Conservation (phyloP, 2,888 invertebrate genomes). For the Stenotaenia linearis region DNA sequence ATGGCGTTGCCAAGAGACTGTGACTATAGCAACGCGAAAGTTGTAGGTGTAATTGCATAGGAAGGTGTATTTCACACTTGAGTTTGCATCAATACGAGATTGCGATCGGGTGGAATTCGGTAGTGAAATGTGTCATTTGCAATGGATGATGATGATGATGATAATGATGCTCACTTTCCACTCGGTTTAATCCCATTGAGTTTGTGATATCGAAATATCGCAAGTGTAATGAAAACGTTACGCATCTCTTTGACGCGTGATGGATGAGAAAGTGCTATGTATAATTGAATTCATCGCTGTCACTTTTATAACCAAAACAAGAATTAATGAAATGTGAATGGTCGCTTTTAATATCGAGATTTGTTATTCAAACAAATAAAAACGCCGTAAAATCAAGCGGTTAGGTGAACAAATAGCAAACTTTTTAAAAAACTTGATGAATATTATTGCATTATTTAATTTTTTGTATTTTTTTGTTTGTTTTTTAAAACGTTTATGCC, state of each 20-base stretch:
- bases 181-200: conserved; percentile 3
- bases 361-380: background rate
- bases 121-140: conserved; percentile 12
- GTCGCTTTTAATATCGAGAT: background rate
- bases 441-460: background rate
- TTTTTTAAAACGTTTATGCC: background rate
- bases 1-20: conserved; percentile 12
- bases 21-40: background rate
- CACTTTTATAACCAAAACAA: background rate
- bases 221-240: conserved; percentile 13
- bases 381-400: background rate
- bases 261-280: background rate
- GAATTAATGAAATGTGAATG: background rate
- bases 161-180: conserved; percentile 19
- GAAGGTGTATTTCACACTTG: conserved; percentile 19
- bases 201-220: conserved; percentile 26
- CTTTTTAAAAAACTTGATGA: background rate
- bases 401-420: background rate
- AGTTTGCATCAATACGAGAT: conserved; percentile 21
- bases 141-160: conserved; percentile 18
- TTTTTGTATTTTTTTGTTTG: background rate
- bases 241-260: background rate
- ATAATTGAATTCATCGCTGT: background rate
- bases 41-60: background rate
- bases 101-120: conserved; percentile 6